Percentiles rank a stretch among this genome's conserved stretches.
Evolutionary conservation across 2,888 invertebrate genomes (phyloP).

Genomic region (Baccha elongata): DNA sequence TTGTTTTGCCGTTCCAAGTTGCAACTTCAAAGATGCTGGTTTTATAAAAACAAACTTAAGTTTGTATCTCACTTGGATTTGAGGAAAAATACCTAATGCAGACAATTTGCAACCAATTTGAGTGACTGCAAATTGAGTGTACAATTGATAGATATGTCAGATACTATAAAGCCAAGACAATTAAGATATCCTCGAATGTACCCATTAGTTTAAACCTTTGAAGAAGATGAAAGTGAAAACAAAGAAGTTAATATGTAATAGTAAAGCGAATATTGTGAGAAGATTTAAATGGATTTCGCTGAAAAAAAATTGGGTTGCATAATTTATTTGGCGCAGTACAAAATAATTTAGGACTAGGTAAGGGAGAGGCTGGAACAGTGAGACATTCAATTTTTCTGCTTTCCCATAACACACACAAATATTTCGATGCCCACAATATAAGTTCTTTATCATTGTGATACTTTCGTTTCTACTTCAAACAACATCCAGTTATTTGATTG

Average conservation of each 20-base stretch:
- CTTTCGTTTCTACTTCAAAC: too few relatives aligned
- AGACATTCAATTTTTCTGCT: too few relatives aligned
- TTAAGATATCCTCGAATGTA: constrained; percentile 37
- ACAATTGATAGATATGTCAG: constrained; percentile 66
- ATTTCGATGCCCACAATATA: too few relatives aligned
- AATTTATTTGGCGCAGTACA: too few relatives aligned
- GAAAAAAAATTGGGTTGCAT: too few relatives aligned
- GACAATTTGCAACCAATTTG: constrained; percentile 57
- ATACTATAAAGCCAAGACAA: constrained; percentile 31
- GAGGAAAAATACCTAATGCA: constrained; percentile 29
- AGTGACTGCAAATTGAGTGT: constrained; percentile 67
- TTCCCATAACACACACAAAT: too few relatives aligned
- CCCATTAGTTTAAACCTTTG: not conserved
- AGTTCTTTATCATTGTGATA: too few relatives aligned
- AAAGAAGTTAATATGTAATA: not conserved
- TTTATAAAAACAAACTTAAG: constrained; percentile 51
- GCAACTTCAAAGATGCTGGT: constrained; percentile 37
- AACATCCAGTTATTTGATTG: too few relatives aligned
- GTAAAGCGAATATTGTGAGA: too few relatives aligned
- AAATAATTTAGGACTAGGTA: too few relatives aligned
- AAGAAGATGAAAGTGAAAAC: not conserved
- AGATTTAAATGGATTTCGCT: too few relatives aligned
- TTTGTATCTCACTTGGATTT: not conserved
- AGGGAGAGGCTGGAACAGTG: too few relatives aligned
- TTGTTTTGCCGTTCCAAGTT: constrained; percentile 1